A percentile compares a stretch with the other conserved stretches of the same genome.
These are phyloP conservation scores for Wiebesia pumilae DNA, from an alignment of 1,140 invertebrate genomes.

Conservation along the genomic window DNA sequence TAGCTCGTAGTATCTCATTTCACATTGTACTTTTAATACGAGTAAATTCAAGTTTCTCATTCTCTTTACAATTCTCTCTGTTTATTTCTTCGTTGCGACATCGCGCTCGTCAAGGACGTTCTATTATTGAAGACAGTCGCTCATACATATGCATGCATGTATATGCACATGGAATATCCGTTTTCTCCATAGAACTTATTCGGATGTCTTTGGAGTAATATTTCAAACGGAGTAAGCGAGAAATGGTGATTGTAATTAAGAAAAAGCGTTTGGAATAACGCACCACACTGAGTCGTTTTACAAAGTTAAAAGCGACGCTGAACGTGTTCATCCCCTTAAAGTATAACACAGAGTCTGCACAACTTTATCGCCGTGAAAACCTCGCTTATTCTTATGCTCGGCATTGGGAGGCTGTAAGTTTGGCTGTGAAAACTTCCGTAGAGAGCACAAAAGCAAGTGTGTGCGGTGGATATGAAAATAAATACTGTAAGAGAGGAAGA, in stretches of 20 bases:
- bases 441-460: neutral
- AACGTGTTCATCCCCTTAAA: neutral
- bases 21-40: no score
- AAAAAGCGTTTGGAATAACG: neutral
- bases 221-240: neutral
- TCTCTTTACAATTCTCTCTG: neutral
- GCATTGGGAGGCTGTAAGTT: neutral
- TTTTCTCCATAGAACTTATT: neutral
- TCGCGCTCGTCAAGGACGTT: neutral
- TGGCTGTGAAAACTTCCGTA: no score
- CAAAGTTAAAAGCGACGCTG: neutral
- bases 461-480: slow-evolving; percentile 21
- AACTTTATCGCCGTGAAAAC: slow-evolving; percentile 23
- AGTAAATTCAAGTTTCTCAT: no score
- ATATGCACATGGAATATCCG: neutral
- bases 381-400: slow-evolving; percentile 1
- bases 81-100: neutral
- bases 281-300: neutral
- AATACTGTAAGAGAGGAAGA: neutral
- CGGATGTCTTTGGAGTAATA: neutral
- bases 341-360: neutral
- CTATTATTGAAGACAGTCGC: neutral
- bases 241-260: neutral
- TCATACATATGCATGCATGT: no score
- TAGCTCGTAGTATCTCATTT: neutral